phyloP scores from a whole-genome alignment of 2,797 vertebrate species.

The Carcharodon carcharias region DNA sequence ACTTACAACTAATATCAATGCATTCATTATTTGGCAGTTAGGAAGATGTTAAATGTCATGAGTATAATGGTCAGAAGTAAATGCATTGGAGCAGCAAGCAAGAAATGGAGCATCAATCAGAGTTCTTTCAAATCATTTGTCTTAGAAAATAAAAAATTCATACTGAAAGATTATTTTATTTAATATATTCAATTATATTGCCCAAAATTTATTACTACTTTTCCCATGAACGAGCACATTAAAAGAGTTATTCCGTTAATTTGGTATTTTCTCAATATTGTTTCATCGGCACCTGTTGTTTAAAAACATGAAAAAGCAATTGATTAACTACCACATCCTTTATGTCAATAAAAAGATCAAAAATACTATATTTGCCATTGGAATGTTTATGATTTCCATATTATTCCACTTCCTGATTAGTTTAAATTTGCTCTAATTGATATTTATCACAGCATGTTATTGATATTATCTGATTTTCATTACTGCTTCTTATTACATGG shows the following conservation, averaged over 20 bases:
- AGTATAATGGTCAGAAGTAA: not conserved
- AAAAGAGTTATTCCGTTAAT: not conserved
- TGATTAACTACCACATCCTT: not conserved
- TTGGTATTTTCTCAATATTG: not conserved
- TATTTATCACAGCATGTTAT: conserved; percentile 8
- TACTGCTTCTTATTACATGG: conserved; percentile 11
- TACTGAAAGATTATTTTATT: not conserved
- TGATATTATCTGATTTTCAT: conserved; percentile 29
- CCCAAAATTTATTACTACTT: not conserved
- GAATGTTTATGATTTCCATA: not conserved
- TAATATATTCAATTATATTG: not conserved
- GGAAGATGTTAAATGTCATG: not conserved
- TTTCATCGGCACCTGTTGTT: not conserved
- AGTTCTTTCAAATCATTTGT: not conserved
- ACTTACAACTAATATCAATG: not conserved
- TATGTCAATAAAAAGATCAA: not conserved
- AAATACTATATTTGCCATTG: not conserved
- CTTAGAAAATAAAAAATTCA: not conserved
- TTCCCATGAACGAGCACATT: not conserved
- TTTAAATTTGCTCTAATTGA: conserved; percentile 14
- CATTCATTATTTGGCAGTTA: not conserved
- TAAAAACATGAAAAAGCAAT: not conserved
- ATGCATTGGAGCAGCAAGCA: not conserved
- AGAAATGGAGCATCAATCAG: not conserved
- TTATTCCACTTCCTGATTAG: conserved; percentile 1